A percentile compares a stretch with the other conserved stretches of the same genome.
Evolutionary conservation across 2,888 invertebrate genomes (phyloP).

Genomic region (Orchesella flavescens): DNA sequence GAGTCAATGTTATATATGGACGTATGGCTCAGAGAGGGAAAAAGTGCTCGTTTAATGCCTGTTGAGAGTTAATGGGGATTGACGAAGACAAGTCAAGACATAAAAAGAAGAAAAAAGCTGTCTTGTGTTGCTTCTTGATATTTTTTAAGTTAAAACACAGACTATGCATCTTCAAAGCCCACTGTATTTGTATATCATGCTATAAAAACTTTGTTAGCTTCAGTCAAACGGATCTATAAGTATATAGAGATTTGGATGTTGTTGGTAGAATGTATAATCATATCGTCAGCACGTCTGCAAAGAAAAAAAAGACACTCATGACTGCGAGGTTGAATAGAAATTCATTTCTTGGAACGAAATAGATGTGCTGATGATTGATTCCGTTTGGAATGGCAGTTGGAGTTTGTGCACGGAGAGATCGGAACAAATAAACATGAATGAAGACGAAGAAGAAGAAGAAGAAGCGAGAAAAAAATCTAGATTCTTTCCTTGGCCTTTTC

Average conservation of each 20-base stretch:
- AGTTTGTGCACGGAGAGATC: neutral
- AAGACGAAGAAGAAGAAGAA: neutral
- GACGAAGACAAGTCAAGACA: slow-evolving; percentile 38
- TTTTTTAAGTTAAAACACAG: slow-evolving; percentile 12
- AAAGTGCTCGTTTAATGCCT: slow-evolving; percentile 50
- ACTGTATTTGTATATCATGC: no score
- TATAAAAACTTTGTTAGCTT: no score
- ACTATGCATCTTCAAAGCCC: no score
- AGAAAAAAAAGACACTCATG: neutral
- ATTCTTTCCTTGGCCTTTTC: neutral
- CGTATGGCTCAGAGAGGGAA: slow-evolving; percentile 2
- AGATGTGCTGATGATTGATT: slow-evolving; percentile 55
- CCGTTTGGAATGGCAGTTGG: slow-evolving; percentile 44
- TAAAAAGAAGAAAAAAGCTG: slow-evolving; percentile 38
- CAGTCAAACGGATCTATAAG: no score
- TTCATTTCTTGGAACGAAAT: slow-evolving; percentile 39
- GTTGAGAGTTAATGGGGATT: slow-evolving; percentile 59
- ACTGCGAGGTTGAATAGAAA: slow-evolving; percentile 28
- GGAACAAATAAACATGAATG: slow-evolving; percentile 13
- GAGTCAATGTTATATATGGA: neutral
- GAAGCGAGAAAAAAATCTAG: neutral
- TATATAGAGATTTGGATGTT: no score
- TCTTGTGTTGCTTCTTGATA: slow-evolving; percentile 14
- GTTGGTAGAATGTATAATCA: neutral
- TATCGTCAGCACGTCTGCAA: slow-evolving; percentile 11